Base-by-base conservation (phyloP, 1,140 invertebrate genomes). In the Meloidogyne chitwoodi region DNA sequence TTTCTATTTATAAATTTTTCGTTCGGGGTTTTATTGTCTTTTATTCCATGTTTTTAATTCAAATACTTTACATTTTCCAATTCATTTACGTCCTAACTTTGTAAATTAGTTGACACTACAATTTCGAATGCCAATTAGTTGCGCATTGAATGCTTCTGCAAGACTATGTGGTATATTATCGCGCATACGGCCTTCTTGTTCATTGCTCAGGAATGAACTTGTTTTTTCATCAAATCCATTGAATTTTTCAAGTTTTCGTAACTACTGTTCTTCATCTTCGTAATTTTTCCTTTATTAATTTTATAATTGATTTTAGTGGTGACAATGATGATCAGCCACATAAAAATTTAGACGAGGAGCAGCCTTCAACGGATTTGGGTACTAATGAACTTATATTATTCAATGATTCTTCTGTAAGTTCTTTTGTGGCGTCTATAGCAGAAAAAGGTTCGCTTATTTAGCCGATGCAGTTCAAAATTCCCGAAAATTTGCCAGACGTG, bases 401-500 rank as follows among this genome's bases (percentile, higher is more conserved):
- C 26, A 34, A 29, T 61, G 68, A 62, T 61, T 27, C 29, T 22
- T 24, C 29, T 19, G 34, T 68, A 38, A 69, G 19, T 56, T 56
- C 48, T 56, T 56, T 56, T n/a, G 48, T 56, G 48, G 48, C 48
- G n/a, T 56, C 48, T n/a, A 48, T 75, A 44, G 19, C 27, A 29
- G 48, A 56, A 75, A 24, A 34, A 29, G 11, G 16, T 56, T 56
- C 48, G 48, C 19, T n/a, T 69, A 31, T 77, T 61, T 73, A 83
- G 69, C 24, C 67, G 24, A 72, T 69, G 38, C 77, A 71, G 22
- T 31, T 78, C 68, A 93, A 92, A 19, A 93, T 99, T n/a, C 96
- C 96, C 11, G 96, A 98, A 89, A 91, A 93, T 31, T 98, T 94
- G 92, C 96, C 96, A 10, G 91, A 93, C 88, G 91, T 99, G 11